These are phyloP conservation scores for Betta splendens DNA, from an alignment of 2,797 vertebrate species.

Conservation along the genomic window DNA sequence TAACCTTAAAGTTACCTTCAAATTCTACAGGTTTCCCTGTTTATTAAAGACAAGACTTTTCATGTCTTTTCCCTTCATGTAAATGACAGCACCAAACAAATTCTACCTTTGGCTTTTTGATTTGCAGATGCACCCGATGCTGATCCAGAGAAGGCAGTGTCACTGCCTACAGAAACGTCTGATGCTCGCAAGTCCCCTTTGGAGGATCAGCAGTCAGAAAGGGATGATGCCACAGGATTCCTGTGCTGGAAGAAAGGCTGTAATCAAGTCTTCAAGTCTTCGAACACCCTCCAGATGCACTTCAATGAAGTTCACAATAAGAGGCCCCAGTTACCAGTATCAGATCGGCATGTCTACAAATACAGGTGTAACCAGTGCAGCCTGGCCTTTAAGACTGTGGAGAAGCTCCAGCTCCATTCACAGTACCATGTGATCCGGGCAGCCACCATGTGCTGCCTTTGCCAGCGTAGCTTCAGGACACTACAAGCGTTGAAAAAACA, in stretches of 20 bases:
- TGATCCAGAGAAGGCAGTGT: conserved; percentile 85
- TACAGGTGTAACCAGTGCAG: conserved; percentile 99
- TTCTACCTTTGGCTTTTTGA: conserved; percentile 55
- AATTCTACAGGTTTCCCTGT: conserved; percentile 1
- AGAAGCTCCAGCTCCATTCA: conserved; percentile 97
- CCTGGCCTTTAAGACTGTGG: conserved; percentile 97
- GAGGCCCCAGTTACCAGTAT: conserved; percentile 95
- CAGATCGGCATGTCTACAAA: conserved; percentile 98
- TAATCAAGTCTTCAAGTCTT: conserved; percentile 97
- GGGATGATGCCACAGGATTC: conserved; percentile 92
- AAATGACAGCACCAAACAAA: conserved; percentile 25
- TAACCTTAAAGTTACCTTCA: neutral
- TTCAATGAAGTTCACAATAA: conserved; percentile 98
- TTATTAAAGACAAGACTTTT: conserved; percentile 7
- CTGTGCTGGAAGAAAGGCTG: conserved; percentile 99
- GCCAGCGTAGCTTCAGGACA: conserved; percentile 97
- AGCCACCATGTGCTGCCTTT: conserved; percentile 98
- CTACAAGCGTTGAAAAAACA: conserved; percentile 98
- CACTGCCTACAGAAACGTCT: conserved; percentile 79
- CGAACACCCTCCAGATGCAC: conserved; percentile 94
- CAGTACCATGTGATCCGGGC: conserved; percentile 98
- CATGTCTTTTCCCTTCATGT: conserved; percentile 15
- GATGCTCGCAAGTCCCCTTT: conserved; percentile 85
- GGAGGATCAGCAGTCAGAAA: conserved; percentile 84
- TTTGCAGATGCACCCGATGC: conserved; percentile 88